Conservation (phyloP, 2,113 vertebrate genomes). For the Odocoileus hemionus region DNA sequence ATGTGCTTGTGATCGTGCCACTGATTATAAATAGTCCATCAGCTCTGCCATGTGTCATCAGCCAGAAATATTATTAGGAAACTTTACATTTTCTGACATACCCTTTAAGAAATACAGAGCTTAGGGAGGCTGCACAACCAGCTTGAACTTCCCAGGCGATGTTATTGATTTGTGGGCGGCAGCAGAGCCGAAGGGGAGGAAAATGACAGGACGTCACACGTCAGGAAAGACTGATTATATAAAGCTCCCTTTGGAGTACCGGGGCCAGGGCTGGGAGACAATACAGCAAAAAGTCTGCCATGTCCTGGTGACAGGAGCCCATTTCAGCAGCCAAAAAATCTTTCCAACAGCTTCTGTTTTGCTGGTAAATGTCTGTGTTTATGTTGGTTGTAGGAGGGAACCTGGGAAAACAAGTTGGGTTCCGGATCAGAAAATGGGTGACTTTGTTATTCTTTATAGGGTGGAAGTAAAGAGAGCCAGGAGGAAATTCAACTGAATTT, state of each 20-base stretch:
- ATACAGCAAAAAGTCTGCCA: slow-evolving; percentile 73
- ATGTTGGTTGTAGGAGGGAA: slow-evolving; percentile 62
- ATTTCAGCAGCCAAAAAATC: slow-evolving; percentile 75
- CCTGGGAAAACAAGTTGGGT: slow-evolving; percentile 42
- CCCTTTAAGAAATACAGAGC: slow-evolving; percentile 62
- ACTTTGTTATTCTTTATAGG: slow-evolving; percentile 38
- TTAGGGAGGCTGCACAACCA: slow-evolving; percentile 63
- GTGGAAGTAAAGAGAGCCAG: slow-evolving; percentile 36
- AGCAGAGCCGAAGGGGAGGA: slow-evolving; percentile 51
- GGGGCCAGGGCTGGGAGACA: slow-evolving; percentile 62
- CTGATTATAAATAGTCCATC: slow-evolving; percentile 68
- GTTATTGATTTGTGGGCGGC: slow-evolving; percentile 65
- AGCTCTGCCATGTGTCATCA: slow-evolving; percentile 68
- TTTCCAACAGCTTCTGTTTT: slow-evolving; percentile 75
- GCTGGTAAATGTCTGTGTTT: slow-evolving; percentile 60
- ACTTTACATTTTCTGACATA: slow-evolving; percentile 65
- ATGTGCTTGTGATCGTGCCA: slow-evolving; percentile 51
- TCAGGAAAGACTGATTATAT: slow-evolving; percentile 18
- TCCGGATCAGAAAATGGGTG: slow-evolving; percentile 39
- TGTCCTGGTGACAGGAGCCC: slow-evolving; percentile 71
- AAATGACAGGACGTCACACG: slow-evolving; percentile 67
- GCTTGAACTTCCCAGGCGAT: slow-evolving; percentile 37
- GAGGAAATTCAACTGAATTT: not conserved
- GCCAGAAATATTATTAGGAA: slow-evolving; percentile 73
- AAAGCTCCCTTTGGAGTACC: slow-evolving; percentile 50